Conservation (phyloP, 2,113 vertebrate genomes). For the Campylorhamphus procurvoides region DNA sequence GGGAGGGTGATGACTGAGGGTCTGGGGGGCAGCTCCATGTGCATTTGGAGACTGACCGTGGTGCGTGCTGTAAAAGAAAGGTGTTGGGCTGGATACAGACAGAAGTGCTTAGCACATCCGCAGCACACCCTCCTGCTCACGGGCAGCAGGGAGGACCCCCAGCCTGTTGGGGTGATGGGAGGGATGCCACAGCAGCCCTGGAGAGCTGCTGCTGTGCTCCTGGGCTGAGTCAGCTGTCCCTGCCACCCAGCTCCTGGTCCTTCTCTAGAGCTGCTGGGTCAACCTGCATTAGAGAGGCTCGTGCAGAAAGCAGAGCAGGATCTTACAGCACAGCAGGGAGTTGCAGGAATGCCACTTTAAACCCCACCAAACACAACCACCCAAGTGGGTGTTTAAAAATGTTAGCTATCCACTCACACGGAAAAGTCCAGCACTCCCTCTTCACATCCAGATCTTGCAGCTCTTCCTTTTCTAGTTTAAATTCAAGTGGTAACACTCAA, state of each 20-base stretch:
- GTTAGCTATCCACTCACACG: not conserved
- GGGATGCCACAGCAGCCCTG: not conserved
- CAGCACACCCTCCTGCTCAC: not conserved
- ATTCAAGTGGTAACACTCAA: not conserved
- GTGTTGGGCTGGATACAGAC: fast-evolving
- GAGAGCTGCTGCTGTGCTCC: not conserved
- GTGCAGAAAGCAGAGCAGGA: not conserved
- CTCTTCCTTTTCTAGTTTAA: not conserved
- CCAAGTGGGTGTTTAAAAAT: not conserved
- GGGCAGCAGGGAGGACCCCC: not conserved
- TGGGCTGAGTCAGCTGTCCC: not conserved
- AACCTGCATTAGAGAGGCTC: not conserved
- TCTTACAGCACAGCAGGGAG: not conserved
- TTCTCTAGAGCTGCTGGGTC: not conserved
- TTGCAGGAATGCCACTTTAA: not conserved
- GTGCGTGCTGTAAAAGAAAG: not conserved
- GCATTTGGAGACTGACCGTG: fast-evolving
- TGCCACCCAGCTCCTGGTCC: not conserved
- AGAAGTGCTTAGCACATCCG: fast-evolving
- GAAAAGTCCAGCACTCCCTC: not conserved
- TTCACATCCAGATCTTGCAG: not conserved
- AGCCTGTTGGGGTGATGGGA: fast-evolving
- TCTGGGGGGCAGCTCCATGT: not conserved
- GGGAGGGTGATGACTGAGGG: not conserved
- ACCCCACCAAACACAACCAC: not conserved